Conservation (phyloP, 2,888 invertebrate genomes). For the Drosophila imparisetae region DNA sequence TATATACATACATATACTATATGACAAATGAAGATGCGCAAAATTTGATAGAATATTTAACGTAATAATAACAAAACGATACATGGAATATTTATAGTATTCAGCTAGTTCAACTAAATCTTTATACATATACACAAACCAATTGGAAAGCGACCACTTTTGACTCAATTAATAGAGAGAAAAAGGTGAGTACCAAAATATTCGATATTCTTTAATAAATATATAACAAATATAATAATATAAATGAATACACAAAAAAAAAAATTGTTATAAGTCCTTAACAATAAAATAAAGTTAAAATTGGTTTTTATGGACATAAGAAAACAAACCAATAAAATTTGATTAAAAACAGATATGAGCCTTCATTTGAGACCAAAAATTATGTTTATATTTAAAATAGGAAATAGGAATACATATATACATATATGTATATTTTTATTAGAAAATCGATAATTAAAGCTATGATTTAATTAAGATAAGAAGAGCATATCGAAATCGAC, state of each 20-base stretch:
- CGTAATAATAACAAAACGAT: conserved; percentile 34
- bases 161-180: conserved; percentile 17
- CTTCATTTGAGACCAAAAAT: not conserved
- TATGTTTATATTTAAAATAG: not conserved
- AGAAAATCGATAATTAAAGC: not conserved
- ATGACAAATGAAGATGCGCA: conserved; percentile 28
- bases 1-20: conserved; percentile 3
- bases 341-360: not conserved
- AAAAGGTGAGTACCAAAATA: conserved; percentile 34
- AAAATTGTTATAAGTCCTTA: not conserved
- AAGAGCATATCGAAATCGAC: not conserved
- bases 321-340: not conserved
- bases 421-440: not conserved
- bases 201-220: not conserved
- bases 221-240: not conserved
- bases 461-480: not conserved
- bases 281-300: not conserved
- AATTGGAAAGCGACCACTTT: conserved; percentile 51
- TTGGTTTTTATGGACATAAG: not conserved
- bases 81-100: conserved; percentile 66
- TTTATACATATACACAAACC: conserved; percentile 52
- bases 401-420: not conserved
- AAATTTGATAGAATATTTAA: conserved; percentile 63
- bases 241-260: not conserved
- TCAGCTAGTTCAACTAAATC: conserved; percentile 60